Conservation (phyloP, 2,888 invertebrate species). For the Arge pagana region DNA sequence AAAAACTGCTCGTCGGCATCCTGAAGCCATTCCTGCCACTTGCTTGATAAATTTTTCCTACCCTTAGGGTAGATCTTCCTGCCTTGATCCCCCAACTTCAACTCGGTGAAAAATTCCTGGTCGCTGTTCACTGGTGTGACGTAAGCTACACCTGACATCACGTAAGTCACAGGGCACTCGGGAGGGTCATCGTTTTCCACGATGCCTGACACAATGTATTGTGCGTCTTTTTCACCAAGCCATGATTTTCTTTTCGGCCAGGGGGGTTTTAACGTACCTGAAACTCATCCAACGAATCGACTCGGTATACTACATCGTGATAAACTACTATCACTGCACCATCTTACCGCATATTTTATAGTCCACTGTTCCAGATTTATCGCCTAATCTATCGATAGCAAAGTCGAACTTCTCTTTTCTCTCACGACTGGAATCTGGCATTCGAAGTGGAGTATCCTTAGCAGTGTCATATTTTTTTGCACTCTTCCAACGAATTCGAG, state of each 20-base stretch:
- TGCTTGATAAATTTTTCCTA: conserved; percentile 45
- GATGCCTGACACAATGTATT: conserved; percentile 38
- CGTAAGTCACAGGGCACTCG: conserved; percentile 36
- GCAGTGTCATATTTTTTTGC: no score
- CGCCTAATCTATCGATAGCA: conserved; percentile 13
- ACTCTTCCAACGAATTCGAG: no score
- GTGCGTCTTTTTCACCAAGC: conserved; percentile 36
- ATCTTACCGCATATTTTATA: conserved; percentile 20
- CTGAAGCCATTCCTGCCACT: conserved; percentile 47
- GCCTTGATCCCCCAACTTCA: conserved; percentile 29
- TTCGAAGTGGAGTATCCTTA: no score
- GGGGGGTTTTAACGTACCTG: conserved; percentile 28
- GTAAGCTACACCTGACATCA: conserved; percentile 37
- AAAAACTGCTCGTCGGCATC: conserved; percentile 43
- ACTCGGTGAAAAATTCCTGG: conserved; percentile 39
- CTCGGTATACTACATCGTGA: neutral
- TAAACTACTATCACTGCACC: neutral
- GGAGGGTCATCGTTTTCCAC: conserved; percentile 30
- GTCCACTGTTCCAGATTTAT: conserved; percentile 7
- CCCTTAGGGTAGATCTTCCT: conserved; percentile 40
- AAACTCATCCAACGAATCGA: neutral
- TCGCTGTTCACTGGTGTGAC: conserved; percentile 42
- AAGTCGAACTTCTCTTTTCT: conserved; percentile 24
- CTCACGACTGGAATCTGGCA: no score
- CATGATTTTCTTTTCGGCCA: conserved; percentile 30